These are phyloP conservation scores for Drosophila paracracens DNA, from an alignment of 2,888 invertebrate species.

Conservation along the genomic window DNA sequence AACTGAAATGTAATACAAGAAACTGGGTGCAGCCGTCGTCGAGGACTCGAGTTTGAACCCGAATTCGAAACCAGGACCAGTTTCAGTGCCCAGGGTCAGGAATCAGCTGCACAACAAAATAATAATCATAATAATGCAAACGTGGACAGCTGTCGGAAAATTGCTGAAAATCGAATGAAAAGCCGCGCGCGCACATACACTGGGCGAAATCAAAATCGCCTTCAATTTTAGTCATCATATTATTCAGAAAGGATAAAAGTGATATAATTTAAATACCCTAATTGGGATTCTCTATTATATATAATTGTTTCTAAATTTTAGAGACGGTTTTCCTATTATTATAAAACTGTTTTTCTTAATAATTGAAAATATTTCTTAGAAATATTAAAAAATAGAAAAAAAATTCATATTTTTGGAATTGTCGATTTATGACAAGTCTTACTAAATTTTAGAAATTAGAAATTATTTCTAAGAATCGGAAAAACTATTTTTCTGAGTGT, in stretches of 20 bases:
- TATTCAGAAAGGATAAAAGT: too few species aligned
- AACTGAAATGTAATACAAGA: conserved; percentile 68
- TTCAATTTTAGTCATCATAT: background rate
- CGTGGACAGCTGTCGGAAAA: conserved; percentile 76
- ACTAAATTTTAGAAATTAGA: background rate
- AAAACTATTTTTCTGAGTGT: conserved; percentile 13
- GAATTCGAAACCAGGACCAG: conserved; percentile 14
- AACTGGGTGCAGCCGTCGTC: conserved; percentile 66
- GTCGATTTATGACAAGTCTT: background rate
- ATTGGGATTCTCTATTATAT: background rate
- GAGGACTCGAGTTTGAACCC: conserved; percentile 18
- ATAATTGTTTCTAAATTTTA: background rate
- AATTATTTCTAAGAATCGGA: background rate
- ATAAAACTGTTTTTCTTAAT: background rate
- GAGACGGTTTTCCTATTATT: background rate
- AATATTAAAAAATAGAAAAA: background rate
- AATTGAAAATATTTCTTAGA: background rate
- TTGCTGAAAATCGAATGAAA: conserved; percentile 76
- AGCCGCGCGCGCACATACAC: conserved; percentile 55
- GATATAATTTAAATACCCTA: background rate
- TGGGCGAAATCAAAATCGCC: background rate
- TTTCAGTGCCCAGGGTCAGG: conserved; percentile 64
- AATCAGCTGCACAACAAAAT: conserved; percentile 69
- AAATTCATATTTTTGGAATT: background rate
- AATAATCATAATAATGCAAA: conserved; percentile 67